phyloP scores from a whole-genome alignment of 2,888 invertebrate genomes.

The Priocnemis perturbator region DNA sequence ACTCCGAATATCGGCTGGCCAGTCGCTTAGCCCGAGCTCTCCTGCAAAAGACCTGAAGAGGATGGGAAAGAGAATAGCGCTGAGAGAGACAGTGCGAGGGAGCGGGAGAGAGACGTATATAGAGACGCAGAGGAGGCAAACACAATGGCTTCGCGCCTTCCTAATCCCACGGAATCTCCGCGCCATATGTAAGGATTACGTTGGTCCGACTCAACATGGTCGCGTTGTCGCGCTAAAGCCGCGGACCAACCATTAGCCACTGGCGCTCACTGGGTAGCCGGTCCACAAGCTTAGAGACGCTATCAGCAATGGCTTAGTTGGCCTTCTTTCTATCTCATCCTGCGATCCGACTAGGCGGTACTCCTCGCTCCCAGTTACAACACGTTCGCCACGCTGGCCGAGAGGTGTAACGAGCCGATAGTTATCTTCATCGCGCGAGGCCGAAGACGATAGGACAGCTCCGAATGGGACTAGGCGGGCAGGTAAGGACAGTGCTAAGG shows the following conservation, averaged over 20 bases:
- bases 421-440: conserved; percentile 64
- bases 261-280: conserved; percentile 47
- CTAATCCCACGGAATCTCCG: conserved; percentile 65
- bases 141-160: conserved; percentile 60
- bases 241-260: conserved; percentile 63
- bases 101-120: neutral
- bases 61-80: conserved; percentile 10
- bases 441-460: conserved; percentile 51
- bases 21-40: conserved; percentile 21
- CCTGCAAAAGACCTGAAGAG: neutral
- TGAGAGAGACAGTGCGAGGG: conserved; percentile 35
- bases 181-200: conserved; percentile 70
- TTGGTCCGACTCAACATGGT: conserved; percentile 58
- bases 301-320: conserved; percentile 68
- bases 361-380: conserved; percentile 31
- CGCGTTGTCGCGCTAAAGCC: conserved; percentile 61
- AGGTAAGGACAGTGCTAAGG: conserved; percentile 28
- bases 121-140: conserved; percentile 8
- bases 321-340: conserved; percentile 63
- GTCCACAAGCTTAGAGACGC: conserved; percentile 64
- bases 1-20: conserved; percentile 44
- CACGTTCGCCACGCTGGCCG: conserved; percentile 45
- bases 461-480: neutral
- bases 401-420: conserved; percentile 67
- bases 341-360: conserved; percentile 63